Evolutionary conservation across 2,113 vertebrate species (phyloP).

Genomic region (Paradoxurus hermaphroditus): DNA sequence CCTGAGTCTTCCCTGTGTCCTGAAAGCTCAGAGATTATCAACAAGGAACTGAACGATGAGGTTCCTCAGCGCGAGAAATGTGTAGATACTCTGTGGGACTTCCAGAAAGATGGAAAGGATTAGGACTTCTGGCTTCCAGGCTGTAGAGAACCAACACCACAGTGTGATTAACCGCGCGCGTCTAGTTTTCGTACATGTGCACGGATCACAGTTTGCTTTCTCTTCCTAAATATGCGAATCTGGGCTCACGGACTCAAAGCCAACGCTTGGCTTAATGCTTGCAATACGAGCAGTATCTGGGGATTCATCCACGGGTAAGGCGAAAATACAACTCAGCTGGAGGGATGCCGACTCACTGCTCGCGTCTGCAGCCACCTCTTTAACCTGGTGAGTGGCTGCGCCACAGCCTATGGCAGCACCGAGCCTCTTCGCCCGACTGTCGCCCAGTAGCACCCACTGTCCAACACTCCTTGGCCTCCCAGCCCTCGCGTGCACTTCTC

Average conservation of each 20-base stretch:
- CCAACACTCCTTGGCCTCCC: background rate
- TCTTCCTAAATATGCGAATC: background rate
- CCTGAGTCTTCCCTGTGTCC: background rate
- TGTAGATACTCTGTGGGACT: background rate
- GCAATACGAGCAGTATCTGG: background rate
- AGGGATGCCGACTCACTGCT: background rate
- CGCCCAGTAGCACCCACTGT: background rate
- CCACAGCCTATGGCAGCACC: accelerated
- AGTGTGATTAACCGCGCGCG: background rate
- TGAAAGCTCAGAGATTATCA: background rate
- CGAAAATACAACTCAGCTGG: background rate
- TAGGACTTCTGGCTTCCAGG: background rate
- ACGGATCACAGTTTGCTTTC: background rate
- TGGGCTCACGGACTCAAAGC: background rate
- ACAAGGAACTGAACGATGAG: too few species aligned
- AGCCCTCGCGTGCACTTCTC: background rate
- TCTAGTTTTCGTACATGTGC: background rate
- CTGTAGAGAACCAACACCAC: background rate
- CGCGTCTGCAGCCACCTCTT: background rate
- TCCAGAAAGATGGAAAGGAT: background rate
- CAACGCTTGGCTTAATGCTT: background rate
- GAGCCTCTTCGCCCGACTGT: too few species aligned
- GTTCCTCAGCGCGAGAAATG: background rate
- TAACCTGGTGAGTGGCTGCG: accelerated
- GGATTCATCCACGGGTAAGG: background rate